These are phyloP conservation scores for Microdon myrmicae DNA, from an alignment of 2,888 invertebrate genomes.

Conservation along the genomic window DNA sequence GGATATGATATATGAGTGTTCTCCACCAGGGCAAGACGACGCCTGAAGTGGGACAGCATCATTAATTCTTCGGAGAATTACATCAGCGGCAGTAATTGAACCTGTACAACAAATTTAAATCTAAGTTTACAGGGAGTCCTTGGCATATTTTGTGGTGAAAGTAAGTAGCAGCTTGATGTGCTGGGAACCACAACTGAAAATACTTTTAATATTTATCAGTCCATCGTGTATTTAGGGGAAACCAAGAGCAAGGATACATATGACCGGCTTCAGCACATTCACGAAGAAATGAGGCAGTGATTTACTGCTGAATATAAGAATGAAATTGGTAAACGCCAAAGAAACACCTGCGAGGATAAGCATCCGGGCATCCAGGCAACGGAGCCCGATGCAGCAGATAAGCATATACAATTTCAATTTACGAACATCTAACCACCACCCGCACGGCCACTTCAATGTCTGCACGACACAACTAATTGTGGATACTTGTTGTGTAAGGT, in stretches of 20 bases:
- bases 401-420: slow-evolving; percentile 31
- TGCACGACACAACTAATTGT: slow-evolving; percentile 37
- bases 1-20: slow-evolving; percentile 2
- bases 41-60: slow-evolving; percentile 6
- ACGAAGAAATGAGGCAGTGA: no score
- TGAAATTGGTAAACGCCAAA: slow-evolving; percentile 22
- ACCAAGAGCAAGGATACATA: no score
- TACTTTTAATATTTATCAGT: no score
- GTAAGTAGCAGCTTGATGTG: no score
- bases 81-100: slow-evolving; percentile 32
- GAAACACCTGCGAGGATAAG: not conserved
- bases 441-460: no score
- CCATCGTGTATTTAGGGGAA: no score
- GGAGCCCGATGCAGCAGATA: slow-evolving; percentile 39
- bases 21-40: not conserved
- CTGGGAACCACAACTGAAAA: no score
- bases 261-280: no score
- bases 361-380: slow-evolving; percentile 17
- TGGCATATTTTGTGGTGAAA: no score
- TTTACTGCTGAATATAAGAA: slow-evolving; percentile 29
- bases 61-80: slow-evolving; percentile 29
- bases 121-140: no score
- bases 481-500: slow-evolving; percentile 10
- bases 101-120: slow-evolving; percentile 25
- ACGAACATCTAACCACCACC: no score